Conservation (phyloP, 2,797 vertebrate genomes). For the Lutjanus argentimaculatus region DNA sequence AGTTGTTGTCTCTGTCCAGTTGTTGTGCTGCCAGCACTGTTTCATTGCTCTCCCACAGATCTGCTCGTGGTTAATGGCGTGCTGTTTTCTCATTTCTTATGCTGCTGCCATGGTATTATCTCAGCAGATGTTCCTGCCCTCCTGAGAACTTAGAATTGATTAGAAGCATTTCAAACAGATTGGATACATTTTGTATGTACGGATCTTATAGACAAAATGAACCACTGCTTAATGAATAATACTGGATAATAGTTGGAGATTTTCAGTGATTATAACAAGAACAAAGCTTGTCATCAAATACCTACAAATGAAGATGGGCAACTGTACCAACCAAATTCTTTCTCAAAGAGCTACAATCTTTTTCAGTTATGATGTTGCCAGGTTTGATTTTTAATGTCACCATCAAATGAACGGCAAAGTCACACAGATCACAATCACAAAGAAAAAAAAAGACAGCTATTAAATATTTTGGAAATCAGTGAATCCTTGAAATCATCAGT, state of each 20-base stretch:
- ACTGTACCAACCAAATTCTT: neutral
- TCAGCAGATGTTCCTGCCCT: slow-evolving; percentile 11
- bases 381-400: neutral
- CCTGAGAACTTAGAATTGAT: slow-evolving; percentile 6
- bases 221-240: neutral
- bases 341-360: neutral
- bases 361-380: neutral
- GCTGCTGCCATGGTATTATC: neutral
- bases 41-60: slow-evolving; percentile 8
- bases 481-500: neutral
- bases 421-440: neutral
- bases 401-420: neutral
- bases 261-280: neutral
- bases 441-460: neutral
- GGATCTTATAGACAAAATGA: neutral
- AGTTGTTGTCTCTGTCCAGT: slow-evolving; percentile 31
- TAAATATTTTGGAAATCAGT: neutral
- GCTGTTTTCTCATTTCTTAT: slow-evolving; percentile 12
- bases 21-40: slow-evolving; percentile 17
- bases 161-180: slow-evolving; percentile 4
- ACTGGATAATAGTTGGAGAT: neutral
- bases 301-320: neutral
- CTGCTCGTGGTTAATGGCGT: neutral
- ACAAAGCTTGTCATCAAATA: neutral
- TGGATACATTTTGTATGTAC: neutral